phyloP scores from a whole-genome alignment of 2,888 invertebrate genomes.

The Myopa tessellatipennis region DNA sequence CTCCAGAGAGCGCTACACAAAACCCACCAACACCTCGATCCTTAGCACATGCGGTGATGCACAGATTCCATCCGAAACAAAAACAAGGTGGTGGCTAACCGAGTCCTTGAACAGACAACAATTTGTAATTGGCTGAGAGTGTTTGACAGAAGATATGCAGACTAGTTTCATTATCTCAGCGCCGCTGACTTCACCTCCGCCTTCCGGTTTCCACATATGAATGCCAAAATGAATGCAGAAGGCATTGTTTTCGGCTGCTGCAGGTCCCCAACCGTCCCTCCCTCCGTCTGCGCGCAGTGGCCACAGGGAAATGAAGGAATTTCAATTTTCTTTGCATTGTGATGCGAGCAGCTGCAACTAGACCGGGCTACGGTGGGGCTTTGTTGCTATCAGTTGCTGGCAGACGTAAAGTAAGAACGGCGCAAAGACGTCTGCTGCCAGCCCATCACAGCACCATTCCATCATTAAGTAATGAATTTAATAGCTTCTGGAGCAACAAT shows the following conservation, averaged over 20 bases:
- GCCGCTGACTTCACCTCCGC: background rate
- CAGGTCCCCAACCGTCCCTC: background rate
- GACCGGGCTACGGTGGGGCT: slow-evolving; percentile 18
- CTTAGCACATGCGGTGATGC: background rate
- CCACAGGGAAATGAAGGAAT: slow-evolving; percentile 23
- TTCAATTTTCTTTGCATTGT: slow-evolving; percentile 31
- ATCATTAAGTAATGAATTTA: slow-evolving; percentile 26
- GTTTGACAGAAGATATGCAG: slow-evolving; percentile 29
- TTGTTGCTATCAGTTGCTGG: slow-evolving; percentile 36
- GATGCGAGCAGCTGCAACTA: background rate
- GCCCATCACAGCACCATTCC: background rate
- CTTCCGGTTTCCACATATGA: slow-evolving; percentile 21
- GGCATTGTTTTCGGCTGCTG: background rate
- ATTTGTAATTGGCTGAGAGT: slow-evolving; percentile 38
- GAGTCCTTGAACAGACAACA: background rate
- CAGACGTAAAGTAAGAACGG: slow-evolving; percentile 35
- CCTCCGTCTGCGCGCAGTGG: background rate
- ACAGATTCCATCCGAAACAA: slow-evolving; percentile 29
- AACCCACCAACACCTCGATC: slow-evolving; percentile 22
- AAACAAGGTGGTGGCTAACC: background rate
- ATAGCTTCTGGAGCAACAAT: slow-evolving; percentile 24
- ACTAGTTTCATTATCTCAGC: slow-evolving; percentile 9
- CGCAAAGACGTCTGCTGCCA: background rate
- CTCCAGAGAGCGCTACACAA: background rate
- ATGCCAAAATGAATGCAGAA: slow-evolving; percentile 14